Conservation (phyloP, 2,113 vertebrate species). For the Brachyhypopomus gauderio region DNA sequence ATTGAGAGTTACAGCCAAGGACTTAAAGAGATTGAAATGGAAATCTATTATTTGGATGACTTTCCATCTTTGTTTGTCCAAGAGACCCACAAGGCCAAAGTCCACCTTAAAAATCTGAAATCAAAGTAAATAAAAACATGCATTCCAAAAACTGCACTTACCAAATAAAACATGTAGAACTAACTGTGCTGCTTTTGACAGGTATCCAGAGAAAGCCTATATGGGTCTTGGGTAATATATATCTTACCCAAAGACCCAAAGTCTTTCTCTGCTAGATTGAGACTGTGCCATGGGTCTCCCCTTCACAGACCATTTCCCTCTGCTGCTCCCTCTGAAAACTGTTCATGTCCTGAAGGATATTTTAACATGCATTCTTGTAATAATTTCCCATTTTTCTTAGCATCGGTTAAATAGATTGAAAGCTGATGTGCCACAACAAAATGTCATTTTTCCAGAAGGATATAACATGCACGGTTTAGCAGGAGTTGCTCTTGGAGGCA, state of each 20-base stretch:
- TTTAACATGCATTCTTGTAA: background rate
- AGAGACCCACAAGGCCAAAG: conserved; percentile 31
- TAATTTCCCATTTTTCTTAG: background rate
- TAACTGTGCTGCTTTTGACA: background rate
- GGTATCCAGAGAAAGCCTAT: background rate
- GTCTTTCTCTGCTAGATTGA: conserved; percentile 22
- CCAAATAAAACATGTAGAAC: background rate
- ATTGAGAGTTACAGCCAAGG: conserved; percentile 13
- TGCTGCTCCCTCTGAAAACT: background rate
- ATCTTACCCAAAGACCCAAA: conserved; percentile 17
- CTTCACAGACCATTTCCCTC: conserved; percentile 1
- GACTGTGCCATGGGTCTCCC: background rate
- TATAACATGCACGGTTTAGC: conserved; percentile 23
- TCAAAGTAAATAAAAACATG: background rate
- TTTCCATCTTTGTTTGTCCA: conserved; percentile 43
- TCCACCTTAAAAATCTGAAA: conserved; percentile 27
- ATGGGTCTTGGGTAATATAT: background rate
- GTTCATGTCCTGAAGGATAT: background rate
- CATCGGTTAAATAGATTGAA: background rate
- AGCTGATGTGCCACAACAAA: background rate
- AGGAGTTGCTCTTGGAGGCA: conserved; percentile 42
- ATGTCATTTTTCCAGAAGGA: background rate
- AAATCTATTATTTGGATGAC: conserved; percentile 44
- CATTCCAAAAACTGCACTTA: background rate
- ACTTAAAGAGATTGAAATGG: conserved; percentile 44